Base-by-base conservation (phyloP, 2,888 invertebrate genomes). In the Augochlorella aurata region DNA sequence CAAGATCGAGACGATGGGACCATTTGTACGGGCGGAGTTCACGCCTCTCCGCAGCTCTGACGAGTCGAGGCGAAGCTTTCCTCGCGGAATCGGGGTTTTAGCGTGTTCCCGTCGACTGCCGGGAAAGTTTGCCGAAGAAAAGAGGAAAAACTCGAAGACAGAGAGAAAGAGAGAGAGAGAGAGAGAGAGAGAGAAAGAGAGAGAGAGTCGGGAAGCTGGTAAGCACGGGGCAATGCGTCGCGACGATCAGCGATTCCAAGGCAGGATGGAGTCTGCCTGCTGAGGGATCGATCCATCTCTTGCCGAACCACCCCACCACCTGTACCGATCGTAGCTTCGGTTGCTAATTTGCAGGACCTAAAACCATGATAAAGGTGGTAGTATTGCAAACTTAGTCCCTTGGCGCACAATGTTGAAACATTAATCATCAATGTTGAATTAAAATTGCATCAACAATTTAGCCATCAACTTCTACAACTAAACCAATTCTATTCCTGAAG, bases 21-120 rank as follows among this genome's bases (percentile, higher is more conserved):
- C 81, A 85, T 85, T 85, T 82, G 83, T 83, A 85, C 76, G 49
- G 67, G 71, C 69, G 67, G 83, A 67, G 74, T 67, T 44, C 66
- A 67, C 77, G 70, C 77, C 77, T 74, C 74, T 69, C 50, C 79
- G 63, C n/a, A 18, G 63, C 29, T 18, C 63, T 38, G 18, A 29
- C 18, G 29, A 38, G 18, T 63, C 63, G 63, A 10, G 38, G n/a
- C 38, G 29, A 63, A 66, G 69, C 63, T 67, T 76, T 74, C 24
- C 47, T 24, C 73, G 63, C 50, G 68, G 63, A 74, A 69, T 61
- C 63, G 78, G 24, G 21, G 54, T 45, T 79, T 65, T 18, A 52
- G 38, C 54, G 65, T 54, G 50, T n/a, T 58, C 66, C 24, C 29
- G 65, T 45, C 61, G 58, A 2, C 21, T 47, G 54, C 18, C 5